Conservation (phyloP, 1,140 invertebrate species). For the Homalodisca vitripennis region DNA sequence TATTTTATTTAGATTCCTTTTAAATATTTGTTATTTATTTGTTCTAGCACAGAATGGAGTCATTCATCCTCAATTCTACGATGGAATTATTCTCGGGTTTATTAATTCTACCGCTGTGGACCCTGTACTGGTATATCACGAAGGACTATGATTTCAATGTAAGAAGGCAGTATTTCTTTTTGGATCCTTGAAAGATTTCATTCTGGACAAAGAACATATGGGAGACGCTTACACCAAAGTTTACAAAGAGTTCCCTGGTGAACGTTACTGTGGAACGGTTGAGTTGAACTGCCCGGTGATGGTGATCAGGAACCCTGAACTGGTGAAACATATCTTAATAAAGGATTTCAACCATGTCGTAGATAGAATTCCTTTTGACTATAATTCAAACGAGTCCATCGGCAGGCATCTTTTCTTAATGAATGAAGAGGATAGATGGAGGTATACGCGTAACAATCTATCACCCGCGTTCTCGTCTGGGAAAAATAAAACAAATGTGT, state of each 20-base stretch:
- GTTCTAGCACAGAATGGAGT: too few relatives aligned
- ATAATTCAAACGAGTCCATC: too few relatives aligned
- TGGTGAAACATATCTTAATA: too few relatives aligned
- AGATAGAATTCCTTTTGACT: slow-evolving; percentile 51
- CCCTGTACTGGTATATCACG: slow-evolving; percentile 47
- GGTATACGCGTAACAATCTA: too few relatives aligned
- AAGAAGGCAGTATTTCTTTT: slow-evolving; percentile 50
- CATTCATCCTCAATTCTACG: too few relatives aligned
- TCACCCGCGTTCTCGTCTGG: too few relatives aligned
- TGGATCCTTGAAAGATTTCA: slow-evolving; percentile 46
- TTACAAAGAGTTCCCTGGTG: slow-evolving; percentile 41
- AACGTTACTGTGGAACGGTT: slow-evolving; percentile 42
- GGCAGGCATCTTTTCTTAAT: too few relatives aligned
- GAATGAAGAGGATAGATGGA: too few relatives aligned
- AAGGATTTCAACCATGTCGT: slow-evolving; percentile 58
- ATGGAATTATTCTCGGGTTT: too few relatives aligned
- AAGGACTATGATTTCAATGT: slow-evolving; percentile 51
- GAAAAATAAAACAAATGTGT: too few relatives aligned
- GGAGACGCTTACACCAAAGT: slow-evolving; percentile 39
- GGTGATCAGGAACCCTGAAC: slow-evolving; percentile 44
- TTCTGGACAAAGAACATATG: slow-evolving; percentile 33
- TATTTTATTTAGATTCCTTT: too few relatives aligned
- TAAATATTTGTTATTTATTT: too few relatives aligned
- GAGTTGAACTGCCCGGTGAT: slow-evolving; percentile 37
- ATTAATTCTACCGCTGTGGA: not conserved